phyloP scores from a whole-genome alignment of 2,113 vertebrate genomes.

The Mohoua ochrocephala region DNA sequence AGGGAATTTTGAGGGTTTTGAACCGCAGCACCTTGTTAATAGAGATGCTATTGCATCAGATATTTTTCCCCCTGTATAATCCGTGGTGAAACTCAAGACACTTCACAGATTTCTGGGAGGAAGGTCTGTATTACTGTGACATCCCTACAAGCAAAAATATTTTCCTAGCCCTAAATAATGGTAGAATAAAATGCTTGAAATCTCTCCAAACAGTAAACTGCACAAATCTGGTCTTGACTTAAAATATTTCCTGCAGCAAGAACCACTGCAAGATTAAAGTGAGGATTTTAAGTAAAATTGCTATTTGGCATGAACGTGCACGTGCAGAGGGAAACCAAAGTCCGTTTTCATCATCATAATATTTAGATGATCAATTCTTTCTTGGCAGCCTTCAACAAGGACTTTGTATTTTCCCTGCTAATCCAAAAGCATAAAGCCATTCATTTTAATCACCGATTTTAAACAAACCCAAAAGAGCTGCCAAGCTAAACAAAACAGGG shows the following conservation, averaged over 20 bases:
- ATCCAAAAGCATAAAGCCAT: background rate
- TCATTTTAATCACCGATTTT: background rate
- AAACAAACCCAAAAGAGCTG: background rate
- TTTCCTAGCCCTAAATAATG: background rate
- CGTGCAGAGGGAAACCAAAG: background rate
- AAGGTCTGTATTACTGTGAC: background rate
- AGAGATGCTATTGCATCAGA: background rate
- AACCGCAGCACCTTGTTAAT: background rate
- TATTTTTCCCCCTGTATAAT: background rate
- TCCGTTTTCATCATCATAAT: background rate
- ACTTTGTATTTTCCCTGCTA: background rate
- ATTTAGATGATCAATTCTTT: slow-evolving; percentile 1
- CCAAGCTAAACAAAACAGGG: background rate
- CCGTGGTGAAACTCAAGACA: background rate
- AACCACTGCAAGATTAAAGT: background rate
- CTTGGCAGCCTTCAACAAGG: background rate
- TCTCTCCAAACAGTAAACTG: background rate
- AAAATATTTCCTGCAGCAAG: background rate
- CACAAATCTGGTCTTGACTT: background rate
- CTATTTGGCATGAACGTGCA: background rate
- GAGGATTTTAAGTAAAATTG: background rate
- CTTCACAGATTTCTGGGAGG: background rate
- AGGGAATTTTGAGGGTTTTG: background rate
- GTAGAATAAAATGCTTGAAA: background rate
- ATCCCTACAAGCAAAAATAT: background rate